Conservation (phyloP, 2,888 invertebrate genomes). For the Trachelus iudaicus region DNA sequence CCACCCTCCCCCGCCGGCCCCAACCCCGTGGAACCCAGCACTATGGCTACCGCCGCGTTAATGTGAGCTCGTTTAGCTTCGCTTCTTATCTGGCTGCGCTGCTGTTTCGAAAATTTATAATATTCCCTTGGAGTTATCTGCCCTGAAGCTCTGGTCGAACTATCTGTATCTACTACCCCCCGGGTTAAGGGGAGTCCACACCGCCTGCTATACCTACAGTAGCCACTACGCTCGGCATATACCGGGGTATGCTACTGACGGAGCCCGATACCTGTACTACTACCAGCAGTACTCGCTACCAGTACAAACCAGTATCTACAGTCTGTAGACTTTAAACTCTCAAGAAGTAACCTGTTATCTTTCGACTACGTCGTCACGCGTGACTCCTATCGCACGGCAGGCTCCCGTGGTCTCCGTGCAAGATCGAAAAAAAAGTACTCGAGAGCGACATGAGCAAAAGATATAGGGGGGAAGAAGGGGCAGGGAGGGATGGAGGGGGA, state of each 20-base stretch:
- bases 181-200: neutral
- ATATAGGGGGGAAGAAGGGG: too few species aligned
- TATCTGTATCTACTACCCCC: neutral
- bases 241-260: neutral
- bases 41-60: slow-evolving; percentile 32
- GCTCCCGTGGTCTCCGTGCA: neutral
- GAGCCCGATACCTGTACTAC: neutral
- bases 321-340: neutral
- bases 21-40: neutral
- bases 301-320: neutral
- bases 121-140: slow-evolving; percentile 38
- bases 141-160: slow-evolving; percentile 7
- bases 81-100: slow-evolving; percentile 44
- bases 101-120: slow-evolving; percentile 49
- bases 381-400: slow-evolving; percentile 17
- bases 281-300: neutral
- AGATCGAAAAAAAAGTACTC: neutral
- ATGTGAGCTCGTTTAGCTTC: slow-evolving; percentile 51
- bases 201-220: neutral
- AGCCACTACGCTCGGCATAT: neutral
- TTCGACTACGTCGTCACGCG: slow-evolving; percentile 28
- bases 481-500: too few species aligned
- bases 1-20: slow-evolving; percentile 3
- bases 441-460: neutral
- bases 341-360: slow-evolving; percentile 30